These are phyloP conservation scores for Hippocampus comes DNA, from an alignment of 2,113 vertebrate species.

Conservation along the genomic window DNA sequence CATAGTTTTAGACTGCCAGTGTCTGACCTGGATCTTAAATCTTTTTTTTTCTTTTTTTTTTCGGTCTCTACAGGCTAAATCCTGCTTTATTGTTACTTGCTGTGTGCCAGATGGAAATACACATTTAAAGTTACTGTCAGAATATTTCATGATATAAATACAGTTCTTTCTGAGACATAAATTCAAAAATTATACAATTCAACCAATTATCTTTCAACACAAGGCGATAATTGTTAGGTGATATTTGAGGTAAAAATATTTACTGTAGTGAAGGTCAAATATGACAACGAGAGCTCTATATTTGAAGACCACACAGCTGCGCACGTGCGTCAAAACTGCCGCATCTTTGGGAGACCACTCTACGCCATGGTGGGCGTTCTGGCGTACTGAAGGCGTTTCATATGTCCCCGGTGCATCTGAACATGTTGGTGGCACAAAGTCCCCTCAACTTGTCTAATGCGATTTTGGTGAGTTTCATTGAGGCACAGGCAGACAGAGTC, in stretches of 20 bases:
- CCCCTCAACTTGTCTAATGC: too few relatives aligned
- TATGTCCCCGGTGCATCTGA: too few relatives aligned
- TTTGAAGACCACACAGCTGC: too few relatives aligned
- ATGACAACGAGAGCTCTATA: background rate
- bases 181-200: background rate
- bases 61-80: conserved; percentile 2
- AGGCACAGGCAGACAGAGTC: too few relatives aligned
- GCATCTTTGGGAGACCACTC: too few relatives aligned
- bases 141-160: background rate
- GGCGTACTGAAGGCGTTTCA: too few relatives aligned
- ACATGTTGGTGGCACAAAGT: too few relatives aligned
- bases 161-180: background rate
- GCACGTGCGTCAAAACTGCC: too few relatives aligned
- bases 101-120: background rate
- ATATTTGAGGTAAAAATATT: background rate
- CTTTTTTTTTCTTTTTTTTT: background rate
- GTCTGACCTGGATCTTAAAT: conserved; percentile 24
- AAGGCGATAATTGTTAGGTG: background rate
- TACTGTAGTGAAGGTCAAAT: background rate
- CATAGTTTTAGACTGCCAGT: background rate
- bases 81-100: background rate
- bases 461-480: too few relatives aligned
- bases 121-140: background rate
- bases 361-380: too few relatives aligned
- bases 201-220: too few relatives aligned